Percentiles rank a stretch among this genome's conserved stretches.
phyloP scores from a whole-genome alignment of 1,140 invertebrate species.

The Zaprionus tsacasi region DNA sequence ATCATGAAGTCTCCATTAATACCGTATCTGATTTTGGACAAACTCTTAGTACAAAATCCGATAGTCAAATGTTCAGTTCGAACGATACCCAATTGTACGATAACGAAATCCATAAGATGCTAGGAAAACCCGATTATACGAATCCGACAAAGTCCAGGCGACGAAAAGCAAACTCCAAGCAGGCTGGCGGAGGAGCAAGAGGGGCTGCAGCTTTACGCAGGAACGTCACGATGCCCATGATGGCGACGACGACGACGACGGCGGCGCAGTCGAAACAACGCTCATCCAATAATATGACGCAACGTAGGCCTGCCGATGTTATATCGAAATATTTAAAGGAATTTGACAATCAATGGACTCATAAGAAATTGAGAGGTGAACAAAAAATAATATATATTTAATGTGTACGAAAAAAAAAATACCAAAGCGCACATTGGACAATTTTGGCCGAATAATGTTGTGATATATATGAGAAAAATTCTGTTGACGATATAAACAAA shows the following conservation, averaged over 20 bases:
- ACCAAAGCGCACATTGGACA: too few relatives aligned
- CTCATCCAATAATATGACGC: not conserved
- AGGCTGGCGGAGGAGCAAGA: not conserved
- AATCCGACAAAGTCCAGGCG: not conserved
- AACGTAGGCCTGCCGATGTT: not conserved
- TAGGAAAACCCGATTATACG: not conserved
- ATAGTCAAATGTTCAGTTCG: conserved; percentile 12
- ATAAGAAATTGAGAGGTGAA: not conserved
- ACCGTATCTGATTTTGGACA: not conserved
- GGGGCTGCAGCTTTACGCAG: not conserved
- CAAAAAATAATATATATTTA: too few relatives aligned
- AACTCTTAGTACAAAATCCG: conserved; percentile 4
- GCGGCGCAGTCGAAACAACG: not conserved
- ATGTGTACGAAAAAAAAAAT: too few relatives aligned
- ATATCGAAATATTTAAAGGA: not conserved
- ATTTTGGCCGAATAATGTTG: too few relatives aligned
- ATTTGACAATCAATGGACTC: not conserved
- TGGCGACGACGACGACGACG: too few relatives aligned
- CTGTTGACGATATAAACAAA: too few relatives aligned
- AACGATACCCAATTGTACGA: not conserved
- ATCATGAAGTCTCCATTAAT: not conserved
- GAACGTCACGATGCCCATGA: too few relatives aligned
- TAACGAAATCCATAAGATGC: not conserved
- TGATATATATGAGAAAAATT: too few relatives aligned
- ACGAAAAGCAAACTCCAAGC: not conserved